Evolutionary conservation across 2,888 invertebrate genomes (phyloP).

Genomic region (Oscheius myriophilus): DNA sequence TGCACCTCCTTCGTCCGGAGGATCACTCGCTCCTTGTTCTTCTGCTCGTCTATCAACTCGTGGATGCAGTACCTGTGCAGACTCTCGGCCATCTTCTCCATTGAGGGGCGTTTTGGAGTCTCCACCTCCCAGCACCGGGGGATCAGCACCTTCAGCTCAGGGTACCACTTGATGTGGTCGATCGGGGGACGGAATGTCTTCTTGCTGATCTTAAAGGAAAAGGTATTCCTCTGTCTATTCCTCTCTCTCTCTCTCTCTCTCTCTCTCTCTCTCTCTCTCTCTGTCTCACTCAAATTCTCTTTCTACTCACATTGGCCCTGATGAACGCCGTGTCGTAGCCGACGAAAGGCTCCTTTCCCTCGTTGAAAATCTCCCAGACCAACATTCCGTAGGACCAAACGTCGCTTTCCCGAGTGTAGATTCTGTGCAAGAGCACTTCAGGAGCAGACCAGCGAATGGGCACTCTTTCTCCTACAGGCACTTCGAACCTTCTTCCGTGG

Average conservation of each 20-base stretch:
- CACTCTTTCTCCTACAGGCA: background rate
- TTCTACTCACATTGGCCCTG: background rate
- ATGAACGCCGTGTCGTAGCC: background rate
- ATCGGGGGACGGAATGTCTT: background rate
- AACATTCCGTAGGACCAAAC: constrained; percentile 9
- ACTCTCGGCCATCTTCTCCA: background rate
- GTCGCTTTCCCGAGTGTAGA: background rate
- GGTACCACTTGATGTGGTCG: background rate
- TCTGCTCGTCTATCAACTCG: background rate
- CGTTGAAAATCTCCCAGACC: constrained; percentile 6
- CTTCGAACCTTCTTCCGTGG: background rate
- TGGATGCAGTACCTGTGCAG: background rate
- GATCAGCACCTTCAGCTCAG: no score
- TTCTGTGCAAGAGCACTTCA: background rate
- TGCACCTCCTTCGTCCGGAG: no score
- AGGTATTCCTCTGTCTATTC: background rate
- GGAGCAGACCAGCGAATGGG: constrained; percentile 2
- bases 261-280: no score
- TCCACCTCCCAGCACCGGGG: background rate
- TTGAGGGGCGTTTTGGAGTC: background rate
- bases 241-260: no score
- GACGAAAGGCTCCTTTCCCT: background rate
- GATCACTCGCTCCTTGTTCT: no score
- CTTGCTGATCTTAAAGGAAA: background rate
- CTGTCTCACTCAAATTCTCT: no score